These are phyloP conservation scores for Ctena decussata DNA, from an alignment of 2,888 invertebrate genomes.

Conservation along the genomic window DNA sequence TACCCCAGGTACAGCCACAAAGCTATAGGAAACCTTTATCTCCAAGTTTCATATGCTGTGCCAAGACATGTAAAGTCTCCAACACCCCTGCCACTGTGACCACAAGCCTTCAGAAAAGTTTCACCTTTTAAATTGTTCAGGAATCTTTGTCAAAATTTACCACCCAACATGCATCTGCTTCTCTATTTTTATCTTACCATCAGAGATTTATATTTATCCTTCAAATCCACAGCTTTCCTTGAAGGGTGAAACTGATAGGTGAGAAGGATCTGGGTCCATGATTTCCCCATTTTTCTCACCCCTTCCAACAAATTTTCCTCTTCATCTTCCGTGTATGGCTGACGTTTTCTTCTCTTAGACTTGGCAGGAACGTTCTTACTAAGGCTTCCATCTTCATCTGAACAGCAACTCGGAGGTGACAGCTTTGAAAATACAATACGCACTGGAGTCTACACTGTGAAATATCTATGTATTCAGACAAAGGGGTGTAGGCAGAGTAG, in stretches of 20 bases:
- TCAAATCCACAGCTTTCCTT: slow-evolving; percentile 82
- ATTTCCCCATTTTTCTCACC: slow-evolving; percentile 77
- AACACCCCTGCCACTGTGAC: no score
- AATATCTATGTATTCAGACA: no score
- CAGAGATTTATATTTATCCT: slow-evolving; percentile 81
- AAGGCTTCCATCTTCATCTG: background rate
- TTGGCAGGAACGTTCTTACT: background rate
- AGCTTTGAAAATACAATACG: background rate
- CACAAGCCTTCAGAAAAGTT: no score
- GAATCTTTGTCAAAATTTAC: no score
- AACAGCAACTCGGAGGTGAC: background rate
- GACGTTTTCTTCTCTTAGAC: slow-evolving; percentile 52
- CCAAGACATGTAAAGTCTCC: no score
- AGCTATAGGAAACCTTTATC: no score
- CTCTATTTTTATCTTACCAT: slow-evolving; percentile 68
- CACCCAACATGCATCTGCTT: no score
- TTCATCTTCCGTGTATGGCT: slow-evolving; percentile 79
- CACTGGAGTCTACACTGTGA: no score
- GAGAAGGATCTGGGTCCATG: slow-evolving; percentile 80
- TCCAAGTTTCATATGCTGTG: no score
- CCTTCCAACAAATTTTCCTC: slow-evolving; percentile 74
- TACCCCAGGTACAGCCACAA: no score
- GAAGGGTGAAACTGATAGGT: slow-evolving; percentile 81
- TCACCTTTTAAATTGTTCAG: no score
- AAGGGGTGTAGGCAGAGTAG: no score